These are phyloP conservation scores for Bufo gargarizans DNA, from an alignment of 2,113 vertebrate species.

Conservation along the genomic window DNA sequence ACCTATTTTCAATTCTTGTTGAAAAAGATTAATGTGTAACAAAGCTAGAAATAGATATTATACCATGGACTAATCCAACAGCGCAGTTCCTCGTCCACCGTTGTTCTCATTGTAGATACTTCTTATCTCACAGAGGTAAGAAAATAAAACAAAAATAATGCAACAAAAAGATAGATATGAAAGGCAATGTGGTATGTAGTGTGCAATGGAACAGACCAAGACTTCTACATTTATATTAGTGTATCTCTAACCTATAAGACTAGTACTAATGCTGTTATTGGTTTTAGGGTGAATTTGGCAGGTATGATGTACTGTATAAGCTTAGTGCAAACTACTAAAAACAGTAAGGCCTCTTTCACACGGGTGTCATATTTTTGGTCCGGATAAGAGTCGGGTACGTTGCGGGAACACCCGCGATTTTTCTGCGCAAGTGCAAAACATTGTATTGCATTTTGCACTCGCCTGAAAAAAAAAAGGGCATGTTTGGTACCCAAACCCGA, in stretches of 20 bases:
- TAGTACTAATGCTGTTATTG: not conserved
- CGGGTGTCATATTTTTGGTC: too few species aligned
- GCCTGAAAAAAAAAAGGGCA: too few species aligned
- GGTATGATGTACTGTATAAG: not conserved
- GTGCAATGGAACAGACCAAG: not conserved
- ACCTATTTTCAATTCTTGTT: not conserved
- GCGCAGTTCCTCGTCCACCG: not conserved
- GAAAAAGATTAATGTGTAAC: not conserved
- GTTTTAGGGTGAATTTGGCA: not conserved
- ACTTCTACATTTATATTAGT: not conserved
- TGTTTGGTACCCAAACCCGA: too few species aligned
- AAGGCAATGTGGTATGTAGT: not conserved
- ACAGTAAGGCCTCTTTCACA: too few species aligned
- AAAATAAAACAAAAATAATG: not conserved
- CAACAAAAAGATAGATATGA: slow-evolving; percentile 15
- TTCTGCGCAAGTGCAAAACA: too few species aligned
- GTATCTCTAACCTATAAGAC: not conserved
- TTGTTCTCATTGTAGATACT: slow-evolving; percentile 16
- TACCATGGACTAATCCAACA: slow-evolving; percentile 42
- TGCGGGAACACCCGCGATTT: too few species aligned
- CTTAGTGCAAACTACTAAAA: not conserved
- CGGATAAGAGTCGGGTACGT: too few species aligned
- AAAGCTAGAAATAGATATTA: not conserved
- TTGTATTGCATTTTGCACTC: too few species aligned
- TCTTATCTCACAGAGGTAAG: not conserved